Base-by-base conservation (phyloP, 2,113 vertebrate genomes). In the Platysternon megacephalum region DNA sequence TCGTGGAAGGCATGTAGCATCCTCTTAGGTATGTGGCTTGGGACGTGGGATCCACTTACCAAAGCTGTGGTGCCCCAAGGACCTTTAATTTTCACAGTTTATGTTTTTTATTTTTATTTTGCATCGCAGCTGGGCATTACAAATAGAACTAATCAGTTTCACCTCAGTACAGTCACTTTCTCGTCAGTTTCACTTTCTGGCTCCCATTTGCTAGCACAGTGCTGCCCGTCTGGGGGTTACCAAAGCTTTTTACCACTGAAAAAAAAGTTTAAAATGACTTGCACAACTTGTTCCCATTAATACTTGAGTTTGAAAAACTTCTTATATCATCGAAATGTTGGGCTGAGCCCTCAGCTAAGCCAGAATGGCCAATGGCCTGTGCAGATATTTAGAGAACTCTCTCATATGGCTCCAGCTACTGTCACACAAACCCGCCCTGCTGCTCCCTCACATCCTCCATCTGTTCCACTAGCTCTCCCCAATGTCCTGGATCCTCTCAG, bases 211-310 rank as follows among this genome's bases (percentile, higher is more conserved):
- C 16, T 68, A 68, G 65, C 65, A 68, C 35, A 68, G 16, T 68
- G 65, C 35, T n/a, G 17, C 28, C 65, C 39, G 35, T 68, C 32
- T n/a, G 32, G 14, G 32, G 35, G 65, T 19, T 21, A n/a, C 65
- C 35, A 68, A 68, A 68, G 32, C 65, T 52, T 68, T n/a, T 68
- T 35, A 39, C 35, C 17, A n/a, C 65, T 68, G 35, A 19, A 51
- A n/a, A 68, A 32, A 68, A 4, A 2, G 2, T 78, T 35, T 4
- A 14, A 8, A 74, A 74, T 14, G 58, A 42, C 0, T 1, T n/a
- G 21, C 44, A 74, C 4, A 22, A 56, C 1, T 0, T n/a, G 65
- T 28, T 35, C 29, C 5, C 28, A 5, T 68, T 21, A 11, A 17
- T 0, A 1, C 49, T 46, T 44, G 74, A 24, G 42, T 42, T 44